phyloP scores from a whole-genome alignment of 1,140 invertebrate species.

The Procambarus clarkii region DNA sequence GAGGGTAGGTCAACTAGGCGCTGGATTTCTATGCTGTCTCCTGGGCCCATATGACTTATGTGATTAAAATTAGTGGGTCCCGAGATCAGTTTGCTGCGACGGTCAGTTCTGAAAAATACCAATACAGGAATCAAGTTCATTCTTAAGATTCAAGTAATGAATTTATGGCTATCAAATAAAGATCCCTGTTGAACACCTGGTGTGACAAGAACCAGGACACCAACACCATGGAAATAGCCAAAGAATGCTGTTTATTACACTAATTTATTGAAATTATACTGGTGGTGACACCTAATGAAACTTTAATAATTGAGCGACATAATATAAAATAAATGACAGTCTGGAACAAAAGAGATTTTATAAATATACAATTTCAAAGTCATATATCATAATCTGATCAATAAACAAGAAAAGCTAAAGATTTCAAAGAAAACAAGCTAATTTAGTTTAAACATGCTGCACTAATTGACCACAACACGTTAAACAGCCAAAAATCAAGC shows the following conservation, averaged over 20 bases:
- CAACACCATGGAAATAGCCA: not conserved
- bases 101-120: constrained; percentile 80
- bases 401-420: not conserved
- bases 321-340: not conserved
- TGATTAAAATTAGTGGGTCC: constrained; percentile 99
- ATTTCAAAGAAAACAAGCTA: not conserved
- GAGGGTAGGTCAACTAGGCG: constrained; percentile 93
- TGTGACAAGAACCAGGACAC: constrained; percentile 51
- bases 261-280: not conserved
- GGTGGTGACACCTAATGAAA: not conserved
- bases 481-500: constrained; percentile 3
- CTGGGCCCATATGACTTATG: constrained; percentile 98
- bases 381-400: not conserved
- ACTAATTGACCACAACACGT: constrained; percentile 6
- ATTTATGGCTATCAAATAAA: not conserved
- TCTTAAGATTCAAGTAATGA: not conserved
- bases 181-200: not conserved
- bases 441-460: not conserved
- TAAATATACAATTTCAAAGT: not conserved
- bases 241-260: not conserved
- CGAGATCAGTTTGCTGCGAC: constrained; percentile 95
- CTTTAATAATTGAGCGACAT: not conserved
- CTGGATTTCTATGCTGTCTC: constrained; percentile 95
- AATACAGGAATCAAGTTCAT: not conserved
- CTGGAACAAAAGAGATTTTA: not conserved